phyloP scores from a whole-genome alignment of 2,888 invertebrate species.

The Epinotia bilunana region DNA sequence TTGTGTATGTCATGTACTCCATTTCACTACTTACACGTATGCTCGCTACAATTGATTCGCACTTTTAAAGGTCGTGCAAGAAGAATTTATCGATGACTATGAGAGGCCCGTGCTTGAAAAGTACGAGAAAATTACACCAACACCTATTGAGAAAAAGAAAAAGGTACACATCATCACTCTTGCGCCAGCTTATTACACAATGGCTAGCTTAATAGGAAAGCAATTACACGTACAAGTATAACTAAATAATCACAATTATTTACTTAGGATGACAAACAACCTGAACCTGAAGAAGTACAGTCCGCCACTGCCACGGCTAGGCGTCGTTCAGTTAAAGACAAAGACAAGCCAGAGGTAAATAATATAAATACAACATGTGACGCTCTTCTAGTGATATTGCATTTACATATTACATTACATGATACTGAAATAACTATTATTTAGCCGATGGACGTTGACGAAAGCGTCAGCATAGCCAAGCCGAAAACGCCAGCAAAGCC shows the following conservation, averaged over 20 bases:
- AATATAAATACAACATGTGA: background rate
- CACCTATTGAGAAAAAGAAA: slow-evolving; percentile 80
- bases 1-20: background rate
- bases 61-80: slow-evolving; percentile 74
- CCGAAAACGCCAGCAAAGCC: slow-evolving; percentile 73
- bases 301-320: slow-evolving; percentile 72
- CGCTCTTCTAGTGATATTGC: slow-evolving; percentile 5
- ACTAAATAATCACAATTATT: slow-evolving; percentile 34
- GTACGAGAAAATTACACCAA: slow-evolving; percentile 85
- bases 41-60: slow-evolving; percentile 45
- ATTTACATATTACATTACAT: slow-evolving; percentile 13
- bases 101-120: slow-evolving; percentile 90
- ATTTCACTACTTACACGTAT: background rate
- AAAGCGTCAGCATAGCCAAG: slow-evolving; percentile 75
- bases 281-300: slow-evolving; percentile 65
- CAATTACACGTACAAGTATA: slow-evolving; percentile 1
- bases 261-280: slow-evolving; percentile 66
- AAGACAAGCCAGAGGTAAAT: slow-evolving; percentile 76
- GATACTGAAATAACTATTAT: slow-evolving; percentile 49
- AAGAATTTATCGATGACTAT: slow-evolving; percentile 87
- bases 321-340: slow-evolving; percentile 76
- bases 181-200: slow-evolving; percentile 30
- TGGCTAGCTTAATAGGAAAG: slow-evolving; percentile 15
- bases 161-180: slow-evolving; percentile 68
- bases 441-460: slow-evolving; percentile 79